These are phyloP conservation scores for Drosophila insularis DNA, from an alignment of 1,140 invertebrate genomes.

Conservation along the genomic window DNA sequence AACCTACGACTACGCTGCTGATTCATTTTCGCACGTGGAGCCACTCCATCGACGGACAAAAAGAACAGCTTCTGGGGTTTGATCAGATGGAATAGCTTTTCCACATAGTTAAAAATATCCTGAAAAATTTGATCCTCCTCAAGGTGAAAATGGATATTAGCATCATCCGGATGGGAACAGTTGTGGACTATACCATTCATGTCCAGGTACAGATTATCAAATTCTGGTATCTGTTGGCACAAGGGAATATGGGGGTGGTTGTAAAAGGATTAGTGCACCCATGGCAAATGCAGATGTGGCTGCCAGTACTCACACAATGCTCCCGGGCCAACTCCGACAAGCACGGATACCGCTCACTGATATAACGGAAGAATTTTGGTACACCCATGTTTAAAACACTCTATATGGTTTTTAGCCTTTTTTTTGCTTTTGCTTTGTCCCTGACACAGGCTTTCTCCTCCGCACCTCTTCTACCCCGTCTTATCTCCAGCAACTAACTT, in stretches of 20 bases:
- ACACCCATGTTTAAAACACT: conserved; percentile 91
- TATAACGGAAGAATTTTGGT: conserved; percentile 98
- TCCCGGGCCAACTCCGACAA: conserved; percentile 96
- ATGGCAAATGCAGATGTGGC: not conserved
- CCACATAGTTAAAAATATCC: conserved; percentile 97
- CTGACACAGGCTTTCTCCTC: too few relatives aligned
- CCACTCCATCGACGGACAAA: conserved; percentile 98
- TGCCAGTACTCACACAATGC: conserved; percentile 89
- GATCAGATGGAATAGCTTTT: conserved; percentile 95
- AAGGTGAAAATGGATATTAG: conserved; percentile 94
- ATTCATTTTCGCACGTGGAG: conserved; percentile 97
- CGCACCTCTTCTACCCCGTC: too few relatives aligned
- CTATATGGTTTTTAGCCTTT: not conserved
- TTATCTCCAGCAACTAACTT: too few relatives aligned
- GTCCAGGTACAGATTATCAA: conserved; percentile 98
- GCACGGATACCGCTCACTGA: conserved; percentile 98
- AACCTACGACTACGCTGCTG: conserved; percentile 93
- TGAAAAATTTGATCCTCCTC: conserved; percentile 95
- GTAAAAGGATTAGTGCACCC: not conserved
- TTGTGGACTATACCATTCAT: conserved; percentile 99
- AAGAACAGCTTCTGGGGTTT: conserved; percentile 96
- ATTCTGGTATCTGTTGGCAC: conserved; percentile 92
- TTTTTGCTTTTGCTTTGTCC: not conserved
- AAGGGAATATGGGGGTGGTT: not conserved
- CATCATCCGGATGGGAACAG: conserved; percentile 98